Evolutionary conservation across 2,888 invertebrate genomes (phyloP).

Genomic region (Panorpa germanica): DNA sequence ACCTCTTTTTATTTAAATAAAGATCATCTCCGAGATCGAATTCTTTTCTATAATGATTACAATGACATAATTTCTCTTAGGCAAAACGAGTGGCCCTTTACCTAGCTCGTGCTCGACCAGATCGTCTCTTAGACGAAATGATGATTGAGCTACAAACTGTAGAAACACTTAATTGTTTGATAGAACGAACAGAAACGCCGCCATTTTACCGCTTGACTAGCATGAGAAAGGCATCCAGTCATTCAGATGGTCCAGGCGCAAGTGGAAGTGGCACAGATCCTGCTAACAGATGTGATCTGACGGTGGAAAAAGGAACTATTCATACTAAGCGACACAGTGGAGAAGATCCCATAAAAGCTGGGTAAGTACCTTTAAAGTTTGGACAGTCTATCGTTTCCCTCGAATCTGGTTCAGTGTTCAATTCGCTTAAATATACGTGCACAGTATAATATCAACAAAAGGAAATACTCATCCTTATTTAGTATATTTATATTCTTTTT

Average conservation of each 20-base stretch:
- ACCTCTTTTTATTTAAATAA: not conserved
- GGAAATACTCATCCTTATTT: too few species aligned
- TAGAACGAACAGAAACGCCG: slow-evolving; percentile 94
- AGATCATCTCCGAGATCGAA: slow-evolving; percentile 5
- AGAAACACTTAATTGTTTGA: slow-evolving; percentile 86
- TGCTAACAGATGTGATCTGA: slow-evolving; percentile 24
- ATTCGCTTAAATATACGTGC: too few species aligned
- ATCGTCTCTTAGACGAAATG: slow-evolving; percentile 86
- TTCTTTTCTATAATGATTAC: not conserved
- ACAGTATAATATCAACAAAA: too few species aligned
- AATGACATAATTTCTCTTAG: slow-evolving; percentile 28
- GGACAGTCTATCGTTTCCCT: too few species aligned
- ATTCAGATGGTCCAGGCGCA: slow-evolving; percentile 40
- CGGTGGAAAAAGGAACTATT: slow-evolving; percentile 84
- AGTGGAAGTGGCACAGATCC: slow-evolving; percentile 22
- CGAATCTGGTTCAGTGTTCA: slow-evolving; percentile 1
- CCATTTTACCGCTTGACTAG: slow-evolving; percentile 92
- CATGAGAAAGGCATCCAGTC: slow-evolving; percentile 77
- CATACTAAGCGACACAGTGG: slow-evolving; percentile 91
- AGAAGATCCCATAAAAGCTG: slow-evolving; percentile 66
- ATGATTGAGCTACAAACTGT: slow-evolving; percentile 95
- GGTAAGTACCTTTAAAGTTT: slow-evolving; percentile 32
- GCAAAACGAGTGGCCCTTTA: slow-evolving; percentile 90
- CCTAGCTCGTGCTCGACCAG: slow-evolving; percentile 79
- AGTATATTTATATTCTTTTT: too few species aligned